Conservation (phyloP, 2,797 vertebrate species). For the Australoheros facetus region DNA sequence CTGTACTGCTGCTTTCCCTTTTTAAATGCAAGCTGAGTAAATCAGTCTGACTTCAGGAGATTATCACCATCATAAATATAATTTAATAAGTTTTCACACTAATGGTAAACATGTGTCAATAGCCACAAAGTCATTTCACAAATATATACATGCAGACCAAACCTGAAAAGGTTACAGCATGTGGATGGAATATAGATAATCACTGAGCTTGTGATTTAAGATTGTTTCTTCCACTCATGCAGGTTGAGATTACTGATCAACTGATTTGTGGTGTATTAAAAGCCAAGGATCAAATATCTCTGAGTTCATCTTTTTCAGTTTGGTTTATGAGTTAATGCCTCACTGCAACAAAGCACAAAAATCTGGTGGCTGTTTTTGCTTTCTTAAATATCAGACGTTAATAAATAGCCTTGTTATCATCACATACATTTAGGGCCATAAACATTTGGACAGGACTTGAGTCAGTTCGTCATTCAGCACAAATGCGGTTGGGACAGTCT, state of each 20-base stretch:
- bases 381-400: not conserved
- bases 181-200: constrained; percentile 12
- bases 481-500: not conserved
- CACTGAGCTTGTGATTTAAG: constrained; percentile 6
- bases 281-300: no score
- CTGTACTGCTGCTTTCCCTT: not conserved
- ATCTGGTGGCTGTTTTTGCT: not conserved
- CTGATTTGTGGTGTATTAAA: not conserved
- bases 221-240: not conserved
- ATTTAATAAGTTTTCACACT: constrained; percentile 51
- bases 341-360: not conserved
- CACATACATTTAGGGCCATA: not conserved
- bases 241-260: not conserved
- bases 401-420: not conserved
- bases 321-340: constrained; percentile 2
- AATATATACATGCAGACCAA: not conserved
- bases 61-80: constrained; percentile 60
- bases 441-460: not conserved
- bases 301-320: not conserved
- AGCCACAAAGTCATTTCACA: constrained; percentile 4
- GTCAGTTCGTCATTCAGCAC: not conserved
- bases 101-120: constrained; percentile 57
- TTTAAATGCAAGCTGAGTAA: constrained; percentile 21
- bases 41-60: constrained; percentile 31
- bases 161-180: constrained; percentile 9